These are phyloP conservation scores for Bellardia bayeri DNA, from an alignment of 2,888 invertebrate genomes.

Conservation along the genomic window DNA sequence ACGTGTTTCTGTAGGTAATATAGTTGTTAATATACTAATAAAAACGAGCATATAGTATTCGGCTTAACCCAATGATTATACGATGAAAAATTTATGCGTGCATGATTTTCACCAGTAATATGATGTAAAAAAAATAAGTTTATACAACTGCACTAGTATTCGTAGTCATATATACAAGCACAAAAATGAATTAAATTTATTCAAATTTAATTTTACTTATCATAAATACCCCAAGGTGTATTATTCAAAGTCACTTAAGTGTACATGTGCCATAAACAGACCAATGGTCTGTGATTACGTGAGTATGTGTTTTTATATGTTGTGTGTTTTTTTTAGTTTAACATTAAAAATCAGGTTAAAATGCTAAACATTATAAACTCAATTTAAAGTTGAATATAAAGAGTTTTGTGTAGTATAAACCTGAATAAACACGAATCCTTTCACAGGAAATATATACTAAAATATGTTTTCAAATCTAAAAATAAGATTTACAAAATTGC, in stretches of 20 bases:
- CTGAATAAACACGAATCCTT: not conserved
- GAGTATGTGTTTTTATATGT: not conserved
- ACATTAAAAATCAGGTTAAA: not conserved
- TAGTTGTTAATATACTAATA: too few species aligned
- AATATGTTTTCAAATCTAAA: not conserved
- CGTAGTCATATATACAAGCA: too few species aligned
- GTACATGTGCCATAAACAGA: conserved; percentile 16
- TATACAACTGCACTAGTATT: not conserved
- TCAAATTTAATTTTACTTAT: conserved; percentile 19
- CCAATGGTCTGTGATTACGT: not conserved
- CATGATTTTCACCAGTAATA: too few species aligned
- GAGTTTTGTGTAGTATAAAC: not conserved
- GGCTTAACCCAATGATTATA: too few species aligned
- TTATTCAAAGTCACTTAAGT: conserved; percentile 22
- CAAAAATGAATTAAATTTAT: not conserved
- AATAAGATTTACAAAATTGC: not conserved
- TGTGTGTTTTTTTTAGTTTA: not conserved
- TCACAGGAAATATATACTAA: not conserved
- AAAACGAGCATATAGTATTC: too few species aligned
- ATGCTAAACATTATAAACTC: not conserved
- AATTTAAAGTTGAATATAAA: not conserved
- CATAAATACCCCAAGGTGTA: conserved; percentile 24
- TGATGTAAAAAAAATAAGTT: too few species aligned
- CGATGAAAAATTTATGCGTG: too few species aligned
- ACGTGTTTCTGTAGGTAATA: too few species aligned